Evolutionary conservation across 1,140 invertebrate genomes (phyloP), one percentile per base, ranked within the genome.

Genomic region (Berghia stephanieae): DNA sequence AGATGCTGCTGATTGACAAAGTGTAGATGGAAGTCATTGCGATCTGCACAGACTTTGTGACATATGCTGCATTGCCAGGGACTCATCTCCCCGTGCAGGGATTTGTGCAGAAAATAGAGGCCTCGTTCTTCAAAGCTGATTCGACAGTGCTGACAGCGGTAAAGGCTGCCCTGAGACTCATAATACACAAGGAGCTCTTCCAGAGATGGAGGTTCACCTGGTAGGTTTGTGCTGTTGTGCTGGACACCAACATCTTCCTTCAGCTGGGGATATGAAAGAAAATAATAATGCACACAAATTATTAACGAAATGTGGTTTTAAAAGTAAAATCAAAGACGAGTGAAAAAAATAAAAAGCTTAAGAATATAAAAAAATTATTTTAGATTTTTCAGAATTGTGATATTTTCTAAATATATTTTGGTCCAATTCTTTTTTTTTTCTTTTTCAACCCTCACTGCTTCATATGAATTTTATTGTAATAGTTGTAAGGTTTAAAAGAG

Each of bases 1-100:
- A n/a, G n/a, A n/a, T 87, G 86, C 74, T 87, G 84, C 66, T 87
- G 83, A 63, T 87, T 87, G 31, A 85, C 84, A 72, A 86, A 84
- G 70, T 87, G 86, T 16, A 87, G 80, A 36, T 85, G 84, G 73
- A 87, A 87, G 67, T 87, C 86, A 73, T 87, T 87, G 36, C 83
- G 82, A 75, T 87, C 84, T 2, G 73, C 57, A 74, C 84, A 87
- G 44, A 83, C 77, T 75, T 82, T 86, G 71, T 85, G 81, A 75
- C 86, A 87, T 63, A 87, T 85, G 75, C 82, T 83, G 79, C 86
- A 87, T 49, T 86, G 81, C 86, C 86, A 87, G 1, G 86, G 86
- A 70, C 82, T 87, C 40, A 73, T 46, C 16, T 81, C 60, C 21
- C 82, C 82, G 46, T 87, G 86, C 60, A 87, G 79, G 5, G 86